Conservation (phyloP, 92 coral and sea anemone genomes). For the Muricea muricata region DNA sequence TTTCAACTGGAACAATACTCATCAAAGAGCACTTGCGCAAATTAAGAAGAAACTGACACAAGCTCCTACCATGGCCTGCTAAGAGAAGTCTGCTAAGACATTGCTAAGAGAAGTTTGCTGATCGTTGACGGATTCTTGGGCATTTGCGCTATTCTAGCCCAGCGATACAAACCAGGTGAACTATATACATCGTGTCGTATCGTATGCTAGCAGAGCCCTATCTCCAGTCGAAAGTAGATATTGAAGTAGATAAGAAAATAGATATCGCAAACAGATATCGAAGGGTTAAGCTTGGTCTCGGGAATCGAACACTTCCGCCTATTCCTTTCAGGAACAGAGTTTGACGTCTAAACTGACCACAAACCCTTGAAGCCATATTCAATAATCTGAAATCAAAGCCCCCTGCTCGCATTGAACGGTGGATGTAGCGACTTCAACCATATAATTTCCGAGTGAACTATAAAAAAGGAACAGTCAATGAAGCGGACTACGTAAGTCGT, state of each 20-base stretch:
- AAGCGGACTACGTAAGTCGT: too few relatives aligned
- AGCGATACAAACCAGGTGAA: neutral
- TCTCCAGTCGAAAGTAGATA: neutral
- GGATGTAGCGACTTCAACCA: slow-evolving; percentile 32
- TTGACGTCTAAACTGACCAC: slow-evolving; percentile 24
- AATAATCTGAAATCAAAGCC: slow-evolving; percentile 21
- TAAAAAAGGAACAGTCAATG: too few relatives aligned
- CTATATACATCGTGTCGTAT: neutral
- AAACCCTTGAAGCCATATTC: slow-evolving; percentile 32
- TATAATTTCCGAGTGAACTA: too few relatives aligned
- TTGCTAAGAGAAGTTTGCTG: neutral
- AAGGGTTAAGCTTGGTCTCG: neutral
- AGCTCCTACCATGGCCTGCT: neutral
- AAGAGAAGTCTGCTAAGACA: neutral
- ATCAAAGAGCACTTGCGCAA: neutral
- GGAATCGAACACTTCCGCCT: slow-evolving; percentile 9
- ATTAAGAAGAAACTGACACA: neutral
- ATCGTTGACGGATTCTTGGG: neutral
- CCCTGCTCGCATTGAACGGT: too few relatives aligned
- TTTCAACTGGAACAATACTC: neutral
- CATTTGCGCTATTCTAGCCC: neutral
- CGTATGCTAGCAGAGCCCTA: neutral
- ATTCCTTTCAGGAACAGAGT: slow-evolving; percentile 2
- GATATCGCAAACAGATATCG: neutral
- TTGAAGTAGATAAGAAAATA: too few relatives aligned